phyloP scores from a whole-genome alignment of 1,140 invertebrate genomes.

The Drosophila persimilis region DNA sequence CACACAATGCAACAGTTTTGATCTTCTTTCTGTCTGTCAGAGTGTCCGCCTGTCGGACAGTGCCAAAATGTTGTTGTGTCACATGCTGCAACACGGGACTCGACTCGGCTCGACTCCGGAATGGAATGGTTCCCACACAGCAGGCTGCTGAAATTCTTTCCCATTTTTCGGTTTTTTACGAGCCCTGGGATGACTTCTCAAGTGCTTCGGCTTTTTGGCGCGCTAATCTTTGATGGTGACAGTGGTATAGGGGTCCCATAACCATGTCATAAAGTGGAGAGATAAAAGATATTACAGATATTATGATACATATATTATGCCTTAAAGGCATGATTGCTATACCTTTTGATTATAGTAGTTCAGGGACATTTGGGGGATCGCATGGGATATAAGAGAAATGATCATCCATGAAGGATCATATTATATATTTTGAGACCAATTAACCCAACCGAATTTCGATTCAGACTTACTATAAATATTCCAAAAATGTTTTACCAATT shows the following conservation, averaged over 20 bases:
- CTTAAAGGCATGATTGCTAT: no score
- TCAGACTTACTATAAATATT: no score
- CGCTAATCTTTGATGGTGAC: conserved; percentile 36
- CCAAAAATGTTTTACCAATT: not conserved
- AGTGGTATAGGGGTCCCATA: conserved; percentile 39
- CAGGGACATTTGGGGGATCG: no score
- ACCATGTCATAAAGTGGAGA: conserved; percentile 30
- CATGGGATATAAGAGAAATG: no score
- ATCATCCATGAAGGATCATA: no score
- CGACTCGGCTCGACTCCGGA: conserved; percentile 46
- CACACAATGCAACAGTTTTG: conserved; percentile 51
- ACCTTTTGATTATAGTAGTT: no score
- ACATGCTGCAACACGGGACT: conserved; percentile 58
- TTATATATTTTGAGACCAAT: no score
- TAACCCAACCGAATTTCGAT: no score
- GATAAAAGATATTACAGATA: conserved; percentile 8
- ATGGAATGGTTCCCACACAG: conserved; percentile 68
- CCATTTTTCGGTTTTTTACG: conserved; percentile 51
- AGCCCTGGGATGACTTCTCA: conserved; percentile 54
- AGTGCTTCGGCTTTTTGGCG: conserved; percentile 53
- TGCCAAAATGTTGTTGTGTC: conserved; percentile 62
- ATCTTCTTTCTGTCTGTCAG: conserved; percentile 15
- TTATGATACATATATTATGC: no score
- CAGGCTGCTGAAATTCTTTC: conserved; percentile 59
- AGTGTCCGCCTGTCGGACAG: conserved; percentile 32